phyloP scores from a whole-genome alignment of 2,113 vertebrate species.

The human region GRCh38 chr16:5961001-5961500 shows the following conservation, averaged over 20 bases:
- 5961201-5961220: not conserved
- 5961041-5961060: not conserved
- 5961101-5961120: not conserved
- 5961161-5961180: not conserved
- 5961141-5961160: not conserved
- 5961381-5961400: not conserved
- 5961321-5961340: not conserved
- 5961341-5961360: not conserved
- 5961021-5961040: too few relatives aligned
- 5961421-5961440: rapidly evolving
- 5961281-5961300: not conserved
- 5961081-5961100: not conserved
- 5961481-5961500: too few relatives aligned
- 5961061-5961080: not conserved
- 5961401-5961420: not conserved
- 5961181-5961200: not conserved
- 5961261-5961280: not conserved
- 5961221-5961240: not conserved
- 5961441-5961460: not conserved
- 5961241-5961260: not conserved
- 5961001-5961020: not conserved
- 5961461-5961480: not conserved
- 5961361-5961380: not conserved
- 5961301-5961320: not conserved
- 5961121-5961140: not conserved